Percentiles rank a stretch among this genome's conserved stretches.
These are phyloP conservation scores for Hirundo rustica DNA, from an alignment of 2,797 vertebrate species.

Conservation along the genomic window DNA sequence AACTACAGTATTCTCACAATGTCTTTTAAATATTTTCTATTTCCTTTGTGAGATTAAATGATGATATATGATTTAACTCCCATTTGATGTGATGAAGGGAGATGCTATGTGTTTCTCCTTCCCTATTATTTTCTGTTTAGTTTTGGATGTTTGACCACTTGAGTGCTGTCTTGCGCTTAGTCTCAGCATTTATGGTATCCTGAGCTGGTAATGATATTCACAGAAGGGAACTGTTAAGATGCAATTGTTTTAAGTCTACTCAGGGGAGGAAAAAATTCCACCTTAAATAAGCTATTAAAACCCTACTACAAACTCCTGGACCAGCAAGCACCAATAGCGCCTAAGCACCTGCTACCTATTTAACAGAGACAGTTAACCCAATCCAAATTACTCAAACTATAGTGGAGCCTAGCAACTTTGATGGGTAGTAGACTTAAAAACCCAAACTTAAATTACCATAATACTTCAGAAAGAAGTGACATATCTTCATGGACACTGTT, in stretches of 20 bases:
- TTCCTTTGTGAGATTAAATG: neutral
- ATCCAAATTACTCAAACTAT: neutral
- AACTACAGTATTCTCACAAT: neutral
- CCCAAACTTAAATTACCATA: neutral
- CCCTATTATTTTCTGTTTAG: neutral
- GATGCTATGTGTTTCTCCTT: neutral
- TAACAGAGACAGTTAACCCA: neutral
- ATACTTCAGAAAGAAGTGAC: neutral
- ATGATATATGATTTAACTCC: neutral
- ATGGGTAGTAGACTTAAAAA: neutral
- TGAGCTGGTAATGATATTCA: neutral
- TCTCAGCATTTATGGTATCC: neutral
- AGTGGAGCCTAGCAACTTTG: neutral
- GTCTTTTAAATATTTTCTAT: neutral
- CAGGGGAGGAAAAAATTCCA: accelerated
- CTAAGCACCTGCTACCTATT: neutral
- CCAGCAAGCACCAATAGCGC: neutral
- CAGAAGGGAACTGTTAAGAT: neutral
- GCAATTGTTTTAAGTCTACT: neutral
- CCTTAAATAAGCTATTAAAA: neutral
- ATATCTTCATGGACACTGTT: neutral
- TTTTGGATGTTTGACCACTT: neutral
- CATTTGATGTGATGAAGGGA: neutral
- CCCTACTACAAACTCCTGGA: neutral
- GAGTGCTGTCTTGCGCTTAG: neutral